Base-by-base conservation (phyloP, 2,113 vertebrate genomes). In the Myrmophylax atrothorax region DNA sequence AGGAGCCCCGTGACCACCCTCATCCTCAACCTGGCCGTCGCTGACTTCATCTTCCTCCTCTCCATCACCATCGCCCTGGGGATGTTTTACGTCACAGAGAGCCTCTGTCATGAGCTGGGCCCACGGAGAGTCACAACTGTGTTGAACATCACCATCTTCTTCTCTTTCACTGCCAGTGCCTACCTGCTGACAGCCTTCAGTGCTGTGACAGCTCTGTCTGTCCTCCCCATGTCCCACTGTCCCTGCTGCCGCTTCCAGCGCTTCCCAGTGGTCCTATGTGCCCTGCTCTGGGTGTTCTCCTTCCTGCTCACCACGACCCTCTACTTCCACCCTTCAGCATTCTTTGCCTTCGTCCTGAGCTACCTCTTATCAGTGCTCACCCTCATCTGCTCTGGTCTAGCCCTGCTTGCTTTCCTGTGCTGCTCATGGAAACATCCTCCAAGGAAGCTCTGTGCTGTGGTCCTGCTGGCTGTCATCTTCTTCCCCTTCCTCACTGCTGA, bases 271-370 rank as follows among this genome's bases (percentile, higher is more conserved):
- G 84, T 97, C 19, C 46, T 87, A 28, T 97, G 97, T 33, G 42
- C 96, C 49, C 89, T 95, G 62, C 96, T 98, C 64, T 97, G 97
- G 97, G 12, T 37, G 9, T 67, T 97, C 49, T 81, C 97, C 5
- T 87, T 97, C 58, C 70, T 88, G 14, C 63, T 94, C 40, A 23
- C 76, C 8, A 0, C 33, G 9, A 82, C 11, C 16, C 55, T 91
- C 59, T 69, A 46, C 46, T 44, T 82, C 80, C 38, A 6, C 60
- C 66, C 91, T 16, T 17, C 8, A 0, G 40, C 11, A 0, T 38
- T 93, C 16, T 1, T 19, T 1, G 6, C 24, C 60, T 82, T 95
- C 0, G 0, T 82, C 76, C 50, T 69, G 38, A 95, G 84, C 70
- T 89, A 74, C 76, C 11, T 91, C n/a, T 42, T 89, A 6, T 53